Conservation (phyloP, 2,888 invertebrate genomes). For the Adineta ricciae region DNA sequence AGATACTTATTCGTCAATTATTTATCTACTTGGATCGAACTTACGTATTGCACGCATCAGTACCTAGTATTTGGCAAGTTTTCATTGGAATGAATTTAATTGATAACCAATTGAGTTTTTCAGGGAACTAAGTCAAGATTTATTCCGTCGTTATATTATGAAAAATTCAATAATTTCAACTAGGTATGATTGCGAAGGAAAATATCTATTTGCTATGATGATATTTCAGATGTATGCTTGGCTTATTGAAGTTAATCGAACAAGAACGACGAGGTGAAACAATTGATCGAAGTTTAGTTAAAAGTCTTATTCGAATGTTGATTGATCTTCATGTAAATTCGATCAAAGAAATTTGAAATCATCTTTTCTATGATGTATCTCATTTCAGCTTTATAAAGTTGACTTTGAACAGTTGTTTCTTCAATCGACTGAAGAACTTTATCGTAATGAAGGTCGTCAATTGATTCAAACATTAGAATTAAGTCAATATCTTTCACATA, state of each 20-base stretch:
- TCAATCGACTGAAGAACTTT: constrained; percentile 81
- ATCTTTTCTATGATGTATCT: background rate
- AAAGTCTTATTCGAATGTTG: constrained; percentile 85
- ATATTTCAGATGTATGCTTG: constrained; percentile 74
- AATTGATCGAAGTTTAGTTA: constrained; percentile 74
- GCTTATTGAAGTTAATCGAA: constrained; percentile 78
- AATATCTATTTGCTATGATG: constrained; percentile 34
- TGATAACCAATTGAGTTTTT: background rate
- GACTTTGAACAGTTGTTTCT: constrained; percentile 63
- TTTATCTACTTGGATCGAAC: constrained; percentile 92
- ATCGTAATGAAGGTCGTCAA: constrained; percentile 54
- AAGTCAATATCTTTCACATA: constrained; percentile 83
- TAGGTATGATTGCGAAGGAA: constrained; percentile 51
- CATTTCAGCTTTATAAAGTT: constrained; percentile 45
- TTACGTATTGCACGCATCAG: constrained; percentile 86
- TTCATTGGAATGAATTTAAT: constrained; percentile 14
- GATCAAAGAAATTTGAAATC: background rate
- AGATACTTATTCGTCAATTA: constrained; percentile 92
- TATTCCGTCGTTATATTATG: constrained; percentile 78
- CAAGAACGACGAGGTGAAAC: constrained; percentile 79
- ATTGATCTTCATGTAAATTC: constrained; percentile 69
- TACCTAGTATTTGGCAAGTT: constrained; percentile 81
- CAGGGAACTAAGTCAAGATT: constrained; percentile 91
- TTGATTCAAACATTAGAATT: constrained; percentile 51
- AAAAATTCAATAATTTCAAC: constrained; percentile 68